Evolutionary conservation across 2,888 invertebrate genomes (phyloP), one percentile per base, ranked within the genome.

Genomic region (Campoletis raptor): DNA sequence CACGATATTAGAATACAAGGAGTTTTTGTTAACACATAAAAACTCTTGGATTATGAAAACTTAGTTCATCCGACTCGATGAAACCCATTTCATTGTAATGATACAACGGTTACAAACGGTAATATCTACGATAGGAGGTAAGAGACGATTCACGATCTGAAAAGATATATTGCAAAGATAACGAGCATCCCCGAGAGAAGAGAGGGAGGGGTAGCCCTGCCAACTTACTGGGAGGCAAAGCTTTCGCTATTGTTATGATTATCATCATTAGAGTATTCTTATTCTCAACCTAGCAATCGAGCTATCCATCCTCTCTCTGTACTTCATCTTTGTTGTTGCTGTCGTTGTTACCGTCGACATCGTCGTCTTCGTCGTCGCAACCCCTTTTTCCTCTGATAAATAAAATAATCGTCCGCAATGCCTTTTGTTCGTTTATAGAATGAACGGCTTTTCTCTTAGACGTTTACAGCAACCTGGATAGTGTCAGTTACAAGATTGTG

Each of bases 181-280:
- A 87, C 79, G 80, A 85, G 82, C 61, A 72, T 67, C 66, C 72
- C 66, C 69, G 73, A 80, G 64, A 66, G 70, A 52, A 73, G 70
- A 37, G 77, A 42, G 30, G 30, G 66, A 12, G 66, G 12, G 69
- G 45, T 12, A 40, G 64, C n/a, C 80, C 40, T 36, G 67, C 89
- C 87, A 86, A 86, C 79, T 72, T 70, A 76, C 85, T 78, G 83
- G 82, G 89, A 89, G 57, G 79, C 52, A 82, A 86, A 84, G 88
- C 90, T 89, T 88, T 88, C 70, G 79, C 83, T 83, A 87, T 89
- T 90, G 88, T 92, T 90, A 89, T 89, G 89, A 89, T 90, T 90
- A 92, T 90, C 90, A 91, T 92, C 92, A 91, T 93, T 92, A 92
- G 90, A 90, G 91, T 90, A 88, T 88, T 90, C 70, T 76, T 77